A percentile compares a stretch with the other conserved stretches of the same genome.
Evolutionary conservation across 2,888 invertebrate genomes (phyloP).

Genomic region (Acleris cristana): DNA sequence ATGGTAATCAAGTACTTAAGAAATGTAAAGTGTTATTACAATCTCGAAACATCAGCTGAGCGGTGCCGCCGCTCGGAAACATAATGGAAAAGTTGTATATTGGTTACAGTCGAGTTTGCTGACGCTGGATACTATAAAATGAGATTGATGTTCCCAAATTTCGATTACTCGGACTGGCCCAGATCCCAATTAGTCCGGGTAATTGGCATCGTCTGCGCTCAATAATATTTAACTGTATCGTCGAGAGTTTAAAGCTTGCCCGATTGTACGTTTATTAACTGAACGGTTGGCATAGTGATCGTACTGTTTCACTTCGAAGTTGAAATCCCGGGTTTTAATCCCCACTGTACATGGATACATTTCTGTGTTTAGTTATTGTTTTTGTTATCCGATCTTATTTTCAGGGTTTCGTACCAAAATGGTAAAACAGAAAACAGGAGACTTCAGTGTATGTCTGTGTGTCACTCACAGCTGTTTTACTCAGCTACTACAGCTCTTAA

Average conservation of each 20-base stretch:
- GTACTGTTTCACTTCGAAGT: too few species aligned
- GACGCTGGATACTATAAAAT: conserved; percentile 24
- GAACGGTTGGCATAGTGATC: too few species aligned
- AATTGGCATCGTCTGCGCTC: conserved; percentile 27
- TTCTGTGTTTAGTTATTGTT: too few species aligned
- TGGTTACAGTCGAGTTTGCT: conserved; percentile 24
- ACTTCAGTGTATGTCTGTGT: too few species aligned
- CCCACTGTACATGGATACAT: too few species aligned
- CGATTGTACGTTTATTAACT: too few species aligned
- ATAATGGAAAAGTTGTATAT: conserved; percentile 17
- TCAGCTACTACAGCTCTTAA: too few species aligned
- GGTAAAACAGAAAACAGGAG: too few species aligned
- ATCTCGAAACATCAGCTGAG: background rate
- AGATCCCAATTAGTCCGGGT: conserved; percentile 29
- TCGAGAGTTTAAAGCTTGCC: background rate
- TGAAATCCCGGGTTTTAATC: too few species aligned
- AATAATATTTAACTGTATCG: conserved; percentile 19
- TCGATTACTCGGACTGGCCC: conserved; percentile 25
- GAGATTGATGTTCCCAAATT: conserved; percentile 35
- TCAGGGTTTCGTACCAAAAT: too few species aligned
- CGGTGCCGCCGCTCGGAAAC: background rate
- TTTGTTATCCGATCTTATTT: too few species aligned
- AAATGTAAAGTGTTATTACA: background rate
- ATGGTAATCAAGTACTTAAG: background rate
- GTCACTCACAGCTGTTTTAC: too few species aligned